These are phyloP conservation scores for Pseudochaenichthys georgianus DNA, from an alignment of 2,797 vertebrate genomes.

Conservation along the genomic window DNA sequence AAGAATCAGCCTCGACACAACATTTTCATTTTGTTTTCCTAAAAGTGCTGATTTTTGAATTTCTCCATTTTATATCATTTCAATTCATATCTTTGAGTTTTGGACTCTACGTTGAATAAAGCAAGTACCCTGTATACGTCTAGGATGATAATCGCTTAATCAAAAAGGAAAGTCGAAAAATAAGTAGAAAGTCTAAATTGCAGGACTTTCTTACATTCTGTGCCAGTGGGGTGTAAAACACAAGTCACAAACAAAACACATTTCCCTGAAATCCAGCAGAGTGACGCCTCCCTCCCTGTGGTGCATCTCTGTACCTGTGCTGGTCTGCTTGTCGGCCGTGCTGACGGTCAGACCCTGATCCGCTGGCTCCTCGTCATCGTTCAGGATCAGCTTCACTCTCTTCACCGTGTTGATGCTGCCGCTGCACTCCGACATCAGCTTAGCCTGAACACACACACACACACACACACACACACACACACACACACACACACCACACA, in stretches of 20 bases:
- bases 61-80: background rate
- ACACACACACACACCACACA: too few relatives aligned
- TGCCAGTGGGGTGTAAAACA: background rate
- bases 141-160: background rate
- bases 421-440: slow-evolving; percentile 86
- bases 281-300: background rate
- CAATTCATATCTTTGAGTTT: background rate
- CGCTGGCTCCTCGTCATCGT: slow-evolving; percentile 78
- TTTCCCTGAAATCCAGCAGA: background rate
- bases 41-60: background rate
- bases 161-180: background rate
- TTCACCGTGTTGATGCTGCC: slow-evolving; percentile 81
- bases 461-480: too few relatives aligned
- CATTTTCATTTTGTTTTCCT: background rate
- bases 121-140: rapidly evolving
- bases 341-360: slow-evolving; percentile 78
- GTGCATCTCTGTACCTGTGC: slow-evolving; percentile 66
- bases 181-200: background rate
- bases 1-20: background rate
- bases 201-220: background rate
- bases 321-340: slow-evolving; percentile 80
- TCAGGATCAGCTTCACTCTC: slow-evolving; percentile 75
- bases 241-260: background rate
- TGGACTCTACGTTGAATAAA: background rate
- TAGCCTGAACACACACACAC: slow-evolving; percentile 76